Percentiles rank a stretch among this genome's conserved stretches.
Conservation (phyloP, 2,113 vertebrate species). For the Isichthys henryi region DNA sequence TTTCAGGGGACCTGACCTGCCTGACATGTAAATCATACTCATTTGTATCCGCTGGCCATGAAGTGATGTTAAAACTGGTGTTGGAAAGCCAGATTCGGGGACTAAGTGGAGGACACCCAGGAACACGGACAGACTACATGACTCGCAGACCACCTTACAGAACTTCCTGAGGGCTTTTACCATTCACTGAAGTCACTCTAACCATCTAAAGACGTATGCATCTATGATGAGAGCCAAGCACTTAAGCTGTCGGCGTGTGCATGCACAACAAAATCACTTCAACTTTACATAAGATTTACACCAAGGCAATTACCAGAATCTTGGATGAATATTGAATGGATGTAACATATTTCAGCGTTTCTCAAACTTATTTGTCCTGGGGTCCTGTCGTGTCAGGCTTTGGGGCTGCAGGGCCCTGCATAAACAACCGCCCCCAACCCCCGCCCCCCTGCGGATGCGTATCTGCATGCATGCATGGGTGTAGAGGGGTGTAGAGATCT, state of each 20-base stretch:
- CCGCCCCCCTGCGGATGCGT: no score
- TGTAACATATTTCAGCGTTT: not conserved
- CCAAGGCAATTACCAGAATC: not conserved
- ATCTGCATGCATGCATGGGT: no score
- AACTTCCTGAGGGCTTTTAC: not conserved
- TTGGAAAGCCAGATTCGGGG: not conserved
- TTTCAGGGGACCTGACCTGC: not conserved
- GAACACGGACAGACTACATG: not conserved
- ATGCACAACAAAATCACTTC: not conserved
- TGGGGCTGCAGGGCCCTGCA: no score
- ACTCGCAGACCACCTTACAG: not conserved
- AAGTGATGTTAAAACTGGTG: not conserved
- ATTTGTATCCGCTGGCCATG: not conserved
- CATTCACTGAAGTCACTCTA: not conserved
- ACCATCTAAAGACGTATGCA: not conserved
- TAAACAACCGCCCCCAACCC: no score
- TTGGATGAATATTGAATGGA: not conserved
- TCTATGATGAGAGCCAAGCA: not conserved
- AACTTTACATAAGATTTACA: not conserved
- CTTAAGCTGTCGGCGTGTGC: not conserved
- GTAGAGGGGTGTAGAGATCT: no score
- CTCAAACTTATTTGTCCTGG: no score
- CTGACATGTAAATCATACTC: not conserved
- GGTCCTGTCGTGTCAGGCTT: no score
- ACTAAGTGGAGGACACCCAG: not conserved